Percentiles rank a stretch among this genome's conserved stretches.
These are phyloP conservation scores for Kryphioiulus occultus DNA, from an alignment of 2,888 invertebrate genomes.

Conservation along the genomic window DNA sequence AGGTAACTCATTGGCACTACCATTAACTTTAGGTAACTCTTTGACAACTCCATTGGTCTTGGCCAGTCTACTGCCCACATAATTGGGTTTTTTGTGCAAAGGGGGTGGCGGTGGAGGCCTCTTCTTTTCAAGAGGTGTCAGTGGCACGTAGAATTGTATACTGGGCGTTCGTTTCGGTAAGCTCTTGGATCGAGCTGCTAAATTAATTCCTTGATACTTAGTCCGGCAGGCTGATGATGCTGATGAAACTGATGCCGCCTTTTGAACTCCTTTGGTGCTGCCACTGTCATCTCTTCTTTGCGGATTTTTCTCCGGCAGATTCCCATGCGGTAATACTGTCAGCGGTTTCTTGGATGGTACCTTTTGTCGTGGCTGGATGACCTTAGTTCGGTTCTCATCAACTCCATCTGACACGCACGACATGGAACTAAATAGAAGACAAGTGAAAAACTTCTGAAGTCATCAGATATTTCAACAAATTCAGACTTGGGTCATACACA, in stretches of 20 bases:
- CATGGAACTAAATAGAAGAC: conserved; percentile 18
- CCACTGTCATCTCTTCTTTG: background rate
- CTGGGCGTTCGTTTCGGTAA: background rate
- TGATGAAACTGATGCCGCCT: background rate
- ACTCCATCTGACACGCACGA: conserved; percentile 6
- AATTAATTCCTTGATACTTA: background rate
- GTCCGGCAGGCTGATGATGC: background rate
- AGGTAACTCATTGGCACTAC: background rate
- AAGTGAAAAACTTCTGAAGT: background rate
- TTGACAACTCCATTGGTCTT: background rate
- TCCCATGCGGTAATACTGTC: background rate
- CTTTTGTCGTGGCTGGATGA: background rate
- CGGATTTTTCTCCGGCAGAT: background rate
- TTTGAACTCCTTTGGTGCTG: background rate
- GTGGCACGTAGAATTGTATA: background rate
- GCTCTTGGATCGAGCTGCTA: background rate
- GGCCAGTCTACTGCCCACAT: background rate
- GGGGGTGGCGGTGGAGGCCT: background rate
- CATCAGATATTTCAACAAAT: background rate
- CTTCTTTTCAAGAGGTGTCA: background rate
- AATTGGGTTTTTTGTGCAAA: background rate
- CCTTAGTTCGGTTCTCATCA: background rate
- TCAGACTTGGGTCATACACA: background rate
- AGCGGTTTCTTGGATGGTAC: background rate
- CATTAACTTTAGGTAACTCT: background rate